Base-by-base conservation (phyloP, 2,113 vertebrate species). In the Zosterops japonicus region DNA sequence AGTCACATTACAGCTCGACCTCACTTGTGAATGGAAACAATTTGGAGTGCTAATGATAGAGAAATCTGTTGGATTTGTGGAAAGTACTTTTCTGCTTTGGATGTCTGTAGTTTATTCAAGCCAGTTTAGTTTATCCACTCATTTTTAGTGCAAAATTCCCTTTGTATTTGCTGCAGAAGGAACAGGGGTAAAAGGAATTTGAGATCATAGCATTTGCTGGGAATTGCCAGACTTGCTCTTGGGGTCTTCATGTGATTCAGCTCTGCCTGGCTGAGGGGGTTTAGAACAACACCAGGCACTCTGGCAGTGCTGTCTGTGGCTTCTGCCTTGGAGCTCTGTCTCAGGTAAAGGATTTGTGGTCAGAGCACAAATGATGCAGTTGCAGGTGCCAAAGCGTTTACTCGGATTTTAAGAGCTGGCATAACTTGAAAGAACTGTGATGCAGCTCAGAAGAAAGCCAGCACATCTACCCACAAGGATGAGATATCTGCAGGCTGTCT, bases 391-490 rank as follows among this genome's bases (percentile, higher is more conserved):
- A 57, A 11, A 93, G 52, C 57, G 6, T 39, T 63, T 7, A 2
- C 1, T 87, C 56, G 47, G 35, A 14, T 78, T 75, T 90, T 68
- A 49, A 47, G 12, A 76, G 60, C 21, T 84, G 77, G 29, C 36
- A 23, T 64, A 44, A 82, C 41, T 56, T n/a, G n/a, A 70, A 78
- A 39, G 50, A 87, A 31, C 24, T 74, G 50, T 81, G 46, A 24
- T 46, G 29, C n/a, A 76, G 44, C 28, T 64, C 78, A 50, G 36
- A 75, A 67, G 60, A 77, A 74, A 78, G 74, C 25, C 23, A 8
- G 52, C 29, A 70, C 39, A 28, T 21, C 24, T 56, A 0, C 7
- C n/a, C 2, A 1, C 23, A 76, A 46, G 17, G 49, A 68, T 3
- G 7, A 71, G 70, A 4, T 60, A 41, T 20, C 22, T 83, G 75